Conservation (phyloP, 2,113 vertebrate genomes). For the Archilochus colubris region DNA sequence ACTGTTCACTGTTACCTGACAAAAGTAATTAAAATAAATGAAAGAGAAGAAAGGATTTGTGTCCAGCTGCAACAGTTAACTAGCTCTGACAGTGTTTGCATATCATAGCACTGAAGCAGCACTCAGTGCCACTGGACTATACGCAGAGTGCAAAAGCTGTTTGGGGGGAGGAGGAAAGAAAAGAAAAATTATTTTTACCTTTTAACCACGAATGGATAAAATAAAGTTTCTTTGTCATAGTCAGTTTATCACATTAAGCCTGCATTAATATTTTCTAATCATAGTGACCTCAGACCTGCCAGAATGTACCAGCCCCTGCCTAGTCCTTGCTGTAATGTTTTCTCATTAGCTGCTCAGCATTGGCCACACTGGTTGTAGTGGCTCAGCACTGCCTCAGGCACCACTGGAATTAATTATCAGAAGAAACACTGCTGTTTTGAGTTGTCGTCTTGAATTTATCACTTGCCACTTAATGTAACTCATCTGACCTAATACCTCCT, state of each 20-base stretch:
- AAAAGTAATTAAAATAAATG: neutral
- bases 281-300: constrained; percentile 76
- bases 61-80: neutral
- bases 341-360: constrained; percentile 90
- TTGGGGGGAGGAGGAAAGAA: too few relatives aligned
- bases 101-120: neutral
- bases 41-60: neutral
- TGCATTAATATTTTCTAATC: constrained; percentile 78
- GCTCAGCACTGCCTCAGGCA: constrained; percentile 86
- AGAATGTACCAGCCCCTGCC: constrained; percentile 76
- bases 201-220: constrained; percentile 56
- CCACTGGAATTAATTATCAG: constrained; percentile 99
- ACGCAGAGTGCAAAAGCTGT: neutral
- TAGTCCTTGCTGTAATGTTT: constrained; percentile 91
- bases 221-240: constrained; percentile 70
- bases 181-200: neutral
- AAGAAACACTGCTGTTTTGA: constrained; percentile 94
- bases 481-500: constrained; percentile 90
- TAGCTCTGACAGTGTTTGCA: neutral
- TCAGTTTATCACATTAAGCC: constrained; percentile 72
- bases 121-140: neutral
- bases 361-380: constrained; percentile 87
- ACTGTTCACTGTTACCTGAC: neutral
- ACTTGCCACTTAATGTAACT: constrained; percentile 96
- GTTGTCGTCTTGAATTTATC: constrained; percentile 99